Conservation (phyloP, 2,797 vertebrate genomes). For the Crypturellus tataupa region DNA sequence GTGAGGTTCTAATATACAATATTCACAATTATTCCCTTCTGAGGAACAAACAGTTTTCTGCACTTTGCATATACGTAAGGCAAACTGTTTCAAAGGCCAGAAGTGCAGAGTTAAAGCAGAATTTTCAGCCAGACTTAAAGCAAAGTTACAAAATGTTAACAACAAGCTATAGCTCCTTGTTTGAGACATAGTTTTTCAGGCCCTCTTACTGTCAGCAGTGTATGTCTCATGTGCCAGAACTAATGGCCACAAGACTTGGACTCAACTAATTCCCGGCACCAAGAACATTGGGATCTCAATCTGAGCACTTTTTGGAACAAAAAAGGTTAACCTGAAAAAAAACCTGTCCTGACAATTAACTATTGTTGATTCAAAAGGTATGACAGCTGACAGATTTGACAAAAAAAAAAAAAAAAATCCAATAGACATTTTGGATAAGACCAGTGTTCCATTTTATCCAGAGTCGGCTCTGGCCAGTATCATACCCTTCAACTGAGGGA, state of each 20-base stretch:
- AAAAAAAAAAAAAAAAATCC: background rate
- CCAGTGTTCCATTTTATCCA: background rate
- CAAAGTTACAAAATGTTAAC: background rate
- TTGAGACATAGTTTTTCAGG: background rate
- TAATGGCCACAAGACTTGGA: background rate
- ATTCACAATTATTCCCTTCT: conserved; percentile 50
- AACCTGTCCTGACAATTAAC: background rate
- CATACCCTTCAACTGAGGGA: background rate
- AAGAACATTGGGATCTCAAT: background rate
- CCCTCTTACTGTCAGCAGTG: background rate
- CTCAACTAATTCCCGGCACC: background rate
- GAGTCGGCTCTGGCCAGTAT: background rate
- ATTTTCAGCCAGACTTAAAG: background rate
- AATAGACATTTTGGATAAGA: background rate
- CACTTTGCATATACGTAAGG: background rate
- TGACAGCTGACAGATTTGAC: background rate
- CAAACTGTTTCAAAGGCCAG: conserved; percentile 12
- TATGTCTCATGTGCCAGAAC: conserved; percentile 6
- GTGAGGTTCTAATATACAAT: background rate
- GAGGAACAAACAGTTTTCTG: conserved; percentile 26
- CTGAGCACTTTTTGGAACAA: conserved; percentile 7
- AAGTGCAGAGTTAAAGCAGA: conserved; percentile 19
- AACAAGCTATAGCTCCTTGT: background rate
- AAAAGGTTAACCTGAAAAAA: background rate
- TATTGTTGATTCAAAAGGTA: background rate